A percentile compares a stretch with the other conserved stretches of the same genome.
These are phyloP conservation scores for Drosophila virilis DNA, from an alignment of 1,140 invertebrate species.

Conservation along the genomic window DNA sequence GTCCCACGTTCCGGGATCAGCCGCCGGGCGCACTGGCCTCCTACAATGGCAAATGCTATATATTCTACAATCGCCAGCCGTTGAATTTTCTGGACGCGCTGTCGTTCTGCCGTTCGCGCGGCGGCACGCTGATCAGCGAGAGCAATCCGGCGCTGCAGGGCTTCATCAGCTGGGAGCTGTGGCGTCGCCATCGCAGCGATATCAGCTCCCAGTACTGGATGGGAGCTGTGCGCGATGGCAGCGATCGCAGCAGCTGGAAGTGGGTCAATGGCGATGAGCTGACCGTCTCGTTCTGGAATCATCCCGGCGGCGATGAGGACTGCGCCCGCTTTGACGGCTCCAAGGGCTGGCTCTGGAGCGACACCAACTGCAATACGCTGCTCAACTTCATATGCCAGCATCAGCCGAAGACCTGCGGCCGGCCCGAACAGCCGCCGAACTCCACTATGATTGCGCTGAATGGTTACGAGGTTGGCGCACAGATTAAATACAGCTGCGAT, in stretches of 20 bases:
- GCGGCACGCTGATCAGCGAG: constrained; percentile 94
- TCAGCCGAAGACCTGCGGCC: constrained; percentile 94
- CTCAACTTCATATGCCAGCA: constrained; percentile 98
- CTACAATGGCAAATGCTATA: constrained; percentile 98
- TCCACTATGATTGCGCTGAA: constrained; percentile 91
- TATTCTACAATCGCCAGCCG: constrained; percentile 96
- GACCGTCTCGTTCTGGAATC: constrained; percentile 96
- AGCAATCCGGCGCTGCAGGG: constrained; percentile 97
- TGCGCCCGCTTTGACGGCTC: constrained; percentile 96
- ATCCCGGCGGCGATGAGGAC: constrained; percentile 92
- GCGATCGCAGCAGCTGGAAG: constrained; percentile 93
- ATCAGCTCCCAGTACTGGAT: constrained; percentile 97
- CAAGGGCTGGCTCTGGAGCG: constrained; percentile 97
- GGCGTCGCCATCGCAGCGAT: constrained; percentile 95
- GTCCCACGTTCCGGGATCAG: constrained; percentile 96
- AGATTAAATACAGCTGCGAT: constrained; percentile 94
- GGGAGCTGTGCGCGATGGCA: constrained; percentile 93
- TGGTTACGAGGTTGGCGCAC: constrained; percentile 92
- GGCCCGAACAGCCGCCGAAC: constrained; percentile 96
- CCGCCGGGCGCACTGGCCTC: constrained; percentile 96
- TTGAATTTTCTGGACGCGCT: constrained; percentile 92
- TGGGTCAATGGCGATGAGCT: constrained; percentile 95
- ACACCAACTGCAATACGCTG: constrained; percentile 93
- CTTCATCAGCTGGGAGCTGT: constrained; percentile 97
- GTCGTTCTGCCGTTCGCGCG: constrained; percentile 91